Evolutionary conservation across 2,888 invertebrate genomes (phyloP).

Genomic region (Carpatolechia fugitivella): DNA sequence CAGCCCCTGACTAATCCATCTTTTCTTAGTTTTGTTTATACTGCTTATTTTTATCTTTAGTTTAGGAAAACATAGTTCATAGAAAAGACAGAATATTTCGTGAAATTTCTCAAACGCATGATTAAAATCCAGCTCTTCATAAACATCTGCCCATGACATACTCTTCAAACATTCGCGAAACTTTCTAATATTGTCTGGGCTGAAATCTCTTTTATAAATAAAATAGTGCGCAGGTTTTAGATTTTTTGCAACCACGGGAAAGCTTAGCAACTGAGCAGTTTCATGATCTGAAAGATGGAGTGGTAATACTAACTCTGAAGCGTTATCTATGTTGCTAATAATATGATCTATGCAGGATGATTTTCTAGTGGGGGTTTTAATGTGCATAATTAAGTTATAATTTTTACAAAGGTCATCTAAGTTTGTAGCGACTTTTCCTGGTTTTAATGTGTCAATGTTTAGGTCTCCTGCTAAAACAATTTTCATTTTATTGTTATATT

Average conservation of each 20-base stretch:
- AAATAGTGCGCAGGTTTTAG: neutral
- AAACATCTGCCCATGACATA: neutral
- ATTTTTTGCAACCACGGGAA: neutral
- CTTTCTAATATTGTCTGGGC: constrained; percentile 3
- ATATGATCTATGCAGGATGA: constrained; percentile 8
- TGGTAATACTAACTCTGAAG: neutral
- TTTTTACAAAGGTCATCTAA: neutral
- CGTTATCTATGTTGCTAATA: neutral
- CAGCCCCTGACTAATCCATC: constrained; percentile 1
- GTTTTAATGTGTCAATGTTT: constrained; percentile 8
- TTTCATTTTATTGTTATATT: constrained; percentile 2
- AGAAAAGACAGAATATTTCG: neutral
- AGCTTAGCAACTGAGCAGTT: neutral
- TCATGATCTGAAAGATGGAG: constrained; percentile 9
- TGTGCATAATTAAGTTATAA: neutral
- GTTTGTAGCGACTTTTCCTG: neutral
- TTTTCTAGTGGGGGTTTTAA: neutral
- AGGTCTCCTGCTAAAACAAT: neutral
- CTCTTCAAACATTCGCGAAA: neutral
- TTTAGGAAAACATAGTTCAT: constrained; percentile 10
- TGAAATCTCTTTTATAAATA: constrained; percentile 3
- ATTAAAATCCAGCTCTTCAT: neutral
- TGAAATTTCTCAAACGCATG: constrained; percentile 10
- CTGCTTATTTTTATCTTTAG: constrained; percentile 1
- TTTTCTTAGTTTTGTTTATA: neutral